These are phyloP conservation scores for Scomber scombrus DNA, from an alignment of 2,113 vertebrate genomes.

Conservation along the genomic window DNA sequence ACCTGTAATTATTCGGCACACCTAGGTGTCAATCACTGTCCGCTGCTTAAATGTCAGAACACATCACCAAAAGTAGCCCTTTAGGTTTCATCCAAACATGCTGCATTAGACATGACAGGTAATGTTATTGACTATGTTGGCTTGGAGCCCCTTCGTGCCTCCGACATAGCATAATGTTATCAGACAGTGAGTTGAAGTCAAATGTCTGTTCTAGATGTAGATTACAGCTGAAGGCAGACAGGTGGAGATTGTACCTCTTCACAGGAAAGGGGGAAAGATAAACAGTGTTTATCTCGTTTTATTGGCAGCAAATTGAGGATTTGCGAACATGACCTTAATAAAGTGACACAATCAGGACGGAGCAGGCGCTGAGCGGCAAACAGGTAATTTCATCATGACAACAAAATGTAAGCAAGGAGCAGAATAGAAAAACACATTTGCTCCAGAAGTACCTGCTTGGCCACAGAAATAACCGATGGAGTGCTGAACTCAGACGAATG, in stretches of 20 bases:
- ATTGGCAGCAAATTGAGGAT: conserved; percentile 54
- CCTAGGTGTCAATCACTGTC: not conserved
- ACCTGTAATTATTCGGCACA: conserved; percentile 16
- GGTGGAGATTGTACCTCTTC: conserved; percentile 37
- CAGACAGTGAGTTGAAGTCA: conserved; percentile 27
- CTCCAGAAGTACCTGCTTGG: conserved; percentile 11
- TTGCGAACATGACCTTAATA: conserved; percentile 55
- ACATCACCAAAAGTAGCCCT: not conserved
- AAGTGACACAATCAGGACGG: conserved; percentile 34
- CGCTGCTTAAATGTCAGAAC: conserved; percentile 21
- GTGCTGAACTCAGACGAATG: not conserved
- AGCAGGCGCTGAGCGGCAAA: conserved; percentile 30
- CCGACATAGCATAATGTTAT: conserved; percentile 42
- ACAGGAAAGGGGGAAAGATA: not conserved
- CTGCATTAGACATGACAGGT: conserved; percentile 21
- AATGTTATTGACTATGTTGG: not conserved
- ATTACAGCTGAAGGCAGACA: conserved; percentile 40
- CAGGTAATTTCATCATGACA: conserved; percentile 45
- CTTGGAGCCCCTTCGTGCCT: not conserved
- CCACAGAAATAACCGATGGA: not conserved
- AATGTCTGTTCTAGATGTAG: conserved; percentile 43
- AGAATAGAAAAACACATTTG: conserved; percentile 40
- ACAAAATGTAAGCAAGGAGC: conserved; percentile 20
- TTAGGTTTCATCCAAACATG: not conserved
- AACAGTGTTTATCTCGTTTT: conserved; percentile 52